A percentile compares a stretch with the other conserved stretches of the same genome.
Evolutionary conservation across 35 echinoderm and acorn worm species (phyloP).

Genomic region (Apostichopus japonicus): DNA sequence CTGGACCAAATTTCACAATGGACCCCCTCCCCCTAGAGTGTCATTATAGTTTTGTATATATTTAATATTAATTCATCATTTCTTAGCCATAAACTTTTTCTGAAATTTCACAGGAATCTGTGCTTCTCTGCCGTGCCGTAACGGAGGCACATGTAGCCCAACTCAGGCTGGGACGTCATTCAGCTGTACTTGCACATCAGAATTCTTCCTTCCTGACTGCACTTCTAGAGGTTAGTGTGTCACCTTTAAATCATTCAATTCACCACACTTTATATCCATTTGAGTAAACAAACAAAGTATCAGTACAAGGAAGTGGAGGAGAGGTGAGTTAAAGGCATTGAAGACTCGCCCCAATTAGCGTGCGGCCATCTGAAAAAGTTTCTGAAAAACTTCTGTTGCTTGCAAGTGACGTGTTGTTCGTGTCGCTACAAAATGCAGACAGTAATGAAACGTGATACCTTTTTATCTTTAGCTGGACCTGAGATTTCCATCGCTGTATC

Average conservation of each 20-base stretch:
- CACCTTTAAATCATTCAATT: no score
- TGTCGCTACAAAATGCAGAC: no score
- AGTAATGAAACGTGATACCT: no score
- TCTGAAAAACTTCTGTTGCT: neutral
- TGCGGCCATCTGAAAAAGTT: neutral
- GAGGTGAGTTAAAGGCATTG: neutral
- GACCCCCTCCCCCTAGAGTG: neutral
- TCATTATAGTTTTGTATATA: neutral
- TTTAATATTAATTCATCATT: neutral
- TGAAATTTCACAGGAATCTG: conserved; percentile 56
- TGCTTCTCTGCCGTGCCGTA: conserved; percentile 71
- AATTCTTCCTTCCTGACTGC: conserved; percentile 51
- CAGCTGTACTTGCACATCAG: conserved; percentile 59
- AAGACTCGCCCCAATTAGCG: neutral
- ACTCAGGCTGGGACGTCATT: conserved; percentile 25
- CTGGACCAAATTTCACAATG: neutral
- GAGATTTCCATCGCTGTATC: no score
- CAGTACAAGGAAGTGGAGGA: no score
- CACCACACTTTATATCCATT: no score
- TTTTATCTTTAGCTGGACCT: no score
- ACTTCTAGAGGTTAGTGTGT: conserved; percentile 9
- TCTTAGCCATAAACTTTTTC: neutral
- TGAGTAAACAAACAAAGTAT: no score
- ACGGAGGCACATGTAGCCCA: conserved; percentile 65
- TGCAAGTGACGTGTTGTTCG: no score